These are phyloP conservation scores for Malurus alboscapulatus DNA, from an alignment of 2,113 vertebrate species.

Conservation along the genomic window DNA sequence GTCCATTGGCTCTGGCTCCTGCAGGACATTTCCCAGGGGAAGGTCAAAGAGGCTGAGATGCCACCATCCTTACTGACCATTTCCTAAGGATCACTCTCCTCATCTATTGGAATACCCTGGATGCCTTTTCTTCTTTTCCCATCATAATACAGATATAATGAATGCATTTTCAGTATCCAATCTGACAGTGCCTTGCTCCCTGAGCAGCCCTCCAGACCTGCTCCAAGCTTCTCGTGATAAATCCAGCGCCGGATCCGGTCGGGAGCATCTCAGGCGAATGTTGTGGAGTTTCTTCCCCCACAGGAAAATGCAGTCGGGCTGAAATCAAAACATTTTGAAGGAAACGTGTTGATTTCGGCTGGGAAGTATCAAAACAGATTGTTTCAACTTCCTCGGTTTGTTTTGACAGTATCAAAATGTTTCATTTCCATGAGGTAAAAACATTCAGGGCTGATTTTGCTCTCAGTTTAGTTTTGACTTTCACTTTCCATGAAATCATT, in stretches of 20 bases:
- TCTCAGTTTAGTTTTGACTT: constrained; percentile 15
- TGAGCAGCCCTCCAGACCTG: not conserved
- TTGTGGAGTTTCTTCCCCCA: not conserved
- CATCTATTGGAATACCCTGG: rapidly evolving
- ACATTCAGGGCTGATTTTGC: constrained; percentile 27
- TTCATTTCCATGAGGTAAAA: constrained; percentile 60
- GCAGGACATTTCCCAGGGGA: not conserved
- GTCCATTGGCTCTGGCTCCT: not conserved
- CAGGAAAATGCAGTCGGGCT: not conserved
- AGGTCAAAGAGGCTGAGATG: not conserved
- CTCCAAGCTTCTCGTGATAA: not conserved
- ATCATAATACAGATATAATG: not conserved
- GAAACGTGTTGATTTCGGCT: constrained; percentile 7
- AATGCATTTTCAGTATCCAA: not conserved
- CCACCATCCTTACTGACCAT: not conserved
- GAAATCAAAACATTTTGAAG: constrained; percentile 50
- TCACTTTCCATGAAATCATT: not conserved
- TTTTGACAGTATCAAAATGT: constrained; percentile 58
- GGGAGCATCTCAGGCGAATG: not conserved
- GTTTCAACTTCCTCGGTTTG: constrained; percentile 13
- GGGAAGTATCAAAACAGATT: constrained; percentile 57
- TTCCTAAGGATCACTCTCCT: not conserved
- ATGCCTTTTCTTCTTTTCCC: not conserved
- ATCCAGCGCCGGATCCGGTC: rapidly evolving
- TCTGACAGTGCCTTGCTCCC: not conserved